phyloP scores from a whole-genome alignment of 2,113 vertebrate genomes.

The Perca fluviatilis region DNA sequence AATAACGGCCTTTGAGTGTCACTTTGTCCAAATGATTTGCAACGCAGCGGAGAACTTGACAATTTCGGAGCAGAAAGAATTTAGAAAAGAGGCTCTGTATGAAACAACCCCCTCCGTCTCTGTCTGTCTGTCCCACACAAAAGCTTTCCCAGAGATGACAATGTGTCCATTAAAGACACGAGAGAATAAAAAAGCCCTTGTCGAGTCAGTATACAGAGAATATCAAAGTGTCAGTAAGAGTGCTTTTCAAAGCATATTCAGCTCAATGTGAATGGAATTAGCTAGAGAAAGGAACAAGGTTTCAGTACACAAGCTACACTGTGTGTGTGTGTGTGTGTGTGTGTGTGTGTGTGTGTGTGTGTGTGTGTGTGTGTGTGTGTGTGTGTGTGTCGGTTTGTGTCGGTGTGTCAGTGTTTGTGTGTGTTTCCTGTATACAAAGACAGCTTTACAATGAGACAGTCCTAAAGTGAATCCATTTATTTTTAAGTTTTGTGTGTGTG shows the following conservation, averaged over 20 bases:
- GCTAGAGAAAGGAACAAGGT: slow-evolving; percentile 2
- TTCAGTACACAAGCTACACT: background rate
- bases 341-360: background rate
- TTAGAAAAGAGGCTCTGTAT: background rate
- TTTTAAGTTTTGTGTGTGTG: background rate
- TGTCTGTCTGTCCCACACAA: background rate
- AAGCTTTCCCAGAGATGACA: background rate
- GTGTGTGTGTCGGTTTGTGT: background rate
- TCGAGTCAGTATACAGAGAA: background rate
- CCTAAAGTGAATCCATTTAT: background rate
- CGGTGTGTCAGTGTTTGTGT: background rate
- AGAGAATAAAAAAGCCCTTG: background rate
- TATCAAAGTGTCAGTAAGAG: slow-evolving; percentile 13
- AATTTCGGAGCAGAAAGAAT: background rate
- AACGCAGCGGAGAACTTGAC: background rate
- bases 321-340: background rate
- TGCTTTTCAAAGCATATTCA: slow-evolving; percentile 25
- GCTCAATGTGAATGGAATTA: slow-evolving; percentile 13
- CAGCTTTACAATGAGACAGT: background rate
- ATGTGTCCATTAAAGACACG: background rate
- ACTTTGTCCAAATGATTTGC: background rate
- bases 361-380: background rate
- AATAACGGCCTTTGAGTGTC: background rate
- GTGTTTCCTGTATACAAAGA: background rate
- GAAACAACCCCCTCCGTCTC: background rate